A percentile compares a stretch with the other conserved stretches of the same genome.
Evolutionary conservation across 2,113 vertebrate genomes (phyloP).

Genomic region (Dicentrarchus labrax): DNA sequence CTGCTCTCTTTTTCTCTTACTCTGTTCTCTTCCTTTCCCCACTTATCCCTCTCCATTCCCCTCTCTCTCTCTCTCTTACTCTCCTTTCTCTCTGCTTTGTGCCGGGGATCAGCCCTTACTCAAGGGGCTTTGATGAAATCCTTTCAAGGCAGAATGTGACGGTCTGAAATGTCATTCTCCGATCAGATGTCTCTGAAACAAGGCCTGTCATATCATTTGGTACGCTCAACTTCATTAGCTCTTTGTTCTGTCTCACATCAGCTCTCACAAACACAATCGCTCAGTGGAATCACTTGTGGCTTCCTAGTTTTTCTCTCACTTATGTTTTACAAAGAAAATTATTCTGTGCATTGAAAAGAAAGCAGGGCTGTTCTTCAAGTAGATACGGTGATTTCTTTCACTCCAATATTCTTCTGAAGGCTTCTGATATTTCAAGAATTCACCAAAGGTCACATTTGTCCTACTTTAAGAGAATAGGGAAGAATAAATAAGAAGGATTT

Average conservation of each 20-base stretch:
- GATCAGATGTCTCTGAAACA: slow-evolving; percentile 60
- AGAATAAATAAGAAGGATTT: too few species aligned
- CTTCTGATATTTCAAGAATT: neutral
- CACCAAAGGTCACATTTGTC: neutral
- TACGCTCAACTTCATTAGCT: slow-evolving; percentile 56
- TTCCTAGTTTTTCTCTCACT: slow-evolving; percentile 25
- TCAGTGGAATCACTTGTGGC: slow-evolving; percentile 28
- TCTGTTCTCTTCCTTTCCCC: slow-evolving; percentile 29
- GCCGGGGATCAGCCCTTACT: slow-evolving; percentile 48
- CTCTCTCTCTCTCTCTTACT: slow-evolving; percentile 16
- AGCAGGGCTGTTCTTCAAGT: neutral
- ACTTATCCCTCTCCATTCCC: slow-evolving; percentile 12
- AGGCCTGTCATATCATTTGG: slow-evolving; percentile 36
- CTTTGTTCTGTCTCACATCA: slow-evolving; percentile 42
- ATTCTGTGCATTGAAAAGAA: neutral
- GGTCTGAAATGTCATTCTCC: slow-evolving; percentile 64
- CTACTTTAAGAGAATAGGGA: too few species aligned
- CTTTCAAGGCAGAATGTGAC: slow-evolving; percentile 60
- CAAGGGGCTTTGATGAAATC: slow-evolving; percentile 63
- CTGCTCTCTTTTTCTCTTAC: slow-evolving; percentile 19
- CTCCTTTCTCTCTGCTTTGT: slow-evolving; percentile 50
- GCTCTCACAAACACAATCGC: slow-evolving; percentile 33
- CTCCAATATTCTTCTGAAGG: neutral
- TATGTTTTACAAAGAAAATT: slow-evolving; percentile 28
- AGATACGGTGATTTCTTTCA: neutral